Base-by-base conservation (phyloP, 2,888 invertebrate genomes). In the Ophion ventricosus region DNA sequence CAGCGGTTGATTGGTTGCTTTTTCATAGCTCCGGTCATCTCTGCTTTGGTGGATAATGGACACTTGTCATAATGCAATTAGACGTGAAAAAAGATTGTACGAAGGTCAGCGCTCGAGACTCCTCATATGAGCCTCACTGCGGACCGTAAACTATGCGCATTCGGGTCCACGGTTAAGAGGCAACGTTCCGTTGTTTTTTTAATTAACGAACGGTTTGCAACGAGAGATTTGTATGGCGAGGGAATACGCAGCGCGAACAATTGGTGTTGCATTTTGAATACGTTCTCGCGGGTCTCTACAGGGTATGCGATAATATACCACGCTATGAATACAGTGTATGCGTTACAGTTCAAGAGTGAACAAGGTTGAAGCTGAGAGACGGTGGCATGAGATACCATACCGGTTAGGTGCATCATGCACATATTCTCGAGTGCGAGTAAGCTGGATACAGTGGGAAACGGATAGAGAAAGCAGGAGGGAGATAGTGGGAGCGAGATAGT, bases 251-350 rank as follows among this genome's bases (percentile, higher is more conserved):
- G 63, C 49, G 69, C 63, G 80, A 77, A 77, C 84, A 80, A 84
- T 84, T 75, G 80, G 56, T 69, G 84, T 77, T 80, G 84, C 77
- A 81, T 84, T 81, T 74, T 76, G 84, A 84, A 84, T 84, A 70
- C 64, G 77, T 66, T 61, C 73, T 74, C 83, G 49, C 59, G 25
- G 66, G 35, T 40, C n/a, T 56, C 66, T 26, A 40, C 63, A 49
- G 14, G 61, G 59, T 69, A 29, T 49, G 69, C 77, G 77, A 78
- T 78, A 78, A 70, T 78, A 63, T 54, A 61, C 69, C 49, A 69
- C 7, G 67, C 61, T 66, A 54, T 67, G 10, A 11, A 61, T 57
- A 54, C 54, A 23, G 69, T 17, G 61, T 63, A 63, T 73, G 63
- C 61, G 77, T 69, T 63, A 35, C 69, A 72, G 63, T 59, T 73